phyloP scores from a whole-genome alignment of 2,888 invertebrate species.

The Leistus spinibarbis region DNA sequence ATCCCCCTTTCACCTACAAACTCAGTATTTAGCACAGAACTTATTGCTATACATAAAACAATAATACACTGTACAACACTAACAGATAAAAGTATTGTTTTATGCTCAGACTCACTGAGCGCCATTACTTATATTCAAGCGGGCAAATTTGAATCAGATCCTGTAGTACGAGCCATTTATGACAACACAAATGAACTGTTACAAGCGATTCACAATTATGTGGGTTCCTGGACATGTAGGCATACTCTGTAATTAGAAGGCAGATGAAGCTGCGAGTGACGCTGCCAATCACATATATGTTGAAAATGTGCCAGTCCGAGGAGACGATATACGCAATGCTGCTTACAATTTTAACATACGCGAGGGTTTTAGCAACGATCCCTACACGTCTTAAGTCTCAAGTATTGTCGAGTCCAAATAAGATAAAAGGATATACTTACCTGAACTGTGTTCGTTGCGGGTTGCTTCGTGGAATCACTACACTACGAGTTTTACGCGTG shows the following conservation, averaged over 20 bases:
- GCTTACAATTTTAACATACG: too few species aligned
- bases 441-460: too few species aligned
- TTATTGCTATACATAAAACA: background rate
- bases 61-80: background rate
- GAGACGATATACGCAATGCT: background rate
- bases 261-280: background rate
- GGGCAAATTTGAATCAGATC: background rate
- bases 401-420: too few species aligned
- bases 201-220: background rate
- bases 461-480: too few species aligned
- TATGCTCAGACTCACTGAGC: background rate
- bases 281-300: background rate
- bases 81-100: background rate
- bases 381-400: too few species aligned
- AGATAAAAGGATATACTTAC: too few species aligned
- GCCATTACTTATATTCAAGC: background rate
- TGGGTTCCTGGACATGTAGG: slow-evolving; percentile 12
- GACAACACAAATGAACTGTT: background rate
- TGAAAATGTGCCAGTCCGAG: background rate
- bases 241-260: background rate
- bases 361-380: too few species aligned
- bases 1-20: background rate
- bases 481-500: too few species aligned
- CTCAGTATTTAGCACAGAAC: background rate
- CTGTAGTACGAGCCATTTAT: background rate